These are phyloP conservation scores for Anagyrus pseudococci DNA, from an alignment of 2,888 invertebrate species.

Conservation along the genomic window DNA sequence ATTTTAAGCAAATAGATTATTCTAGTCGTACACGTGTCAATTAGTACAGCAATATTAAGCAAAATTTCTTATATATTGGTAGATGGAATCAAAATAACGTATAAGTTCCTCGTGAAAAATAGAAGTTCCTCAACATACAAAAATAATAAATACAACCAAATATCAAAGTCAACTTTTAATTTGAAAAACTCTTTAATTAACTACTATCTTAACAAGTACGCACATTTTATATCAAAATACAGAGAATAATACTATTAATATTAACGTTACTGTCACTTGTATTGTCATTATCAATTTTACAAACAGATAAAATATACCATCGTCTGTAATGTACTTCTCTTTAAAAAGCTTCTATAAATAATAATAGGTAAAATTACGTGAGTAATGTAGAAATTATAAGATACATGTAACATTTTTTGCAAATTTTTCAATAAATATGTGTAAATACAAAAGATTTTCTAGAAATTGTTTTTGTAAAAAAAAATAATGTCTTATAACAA, in stretches of 20 bases:
- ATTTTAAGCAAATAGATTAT: not conserved
- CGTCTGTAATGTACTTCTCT: too few relatives aligned
- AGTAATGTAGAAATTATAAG: not conserved
- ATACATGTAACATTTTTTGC: constrained; percentile 5
- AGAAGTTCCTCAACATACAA: not conserved
- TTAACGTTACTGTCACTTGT: not conserved
- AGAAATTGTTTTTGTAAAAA: too few relatives aligned
- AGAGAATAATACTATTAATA: not conserved
- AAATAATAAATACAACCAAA: too few relatives aligned
- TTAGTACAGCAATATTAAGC: not conserved
- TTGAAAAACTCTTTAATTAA: too few relatives aligned
- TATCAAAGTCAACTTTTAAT: too few relatives aligned
- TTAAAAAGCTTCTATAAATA: not conserved
- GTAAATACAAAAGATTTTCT: constrained; percentile 1
- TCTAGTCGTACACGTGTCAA: not conserved
- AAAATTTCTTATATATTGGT: not conserved
- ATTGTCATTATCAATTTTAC: not conserved
- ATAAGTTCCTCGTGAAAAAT: not conserved
- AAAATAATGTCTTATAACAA: not conserved
- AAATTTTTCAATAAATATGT: constrained; percentile 12
- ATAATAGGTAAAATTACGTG: not conserved
- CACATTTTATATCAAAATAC: not conserved
- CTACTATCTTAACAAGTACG: not conserved
- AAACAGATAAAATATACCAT: too few relatives aligned
- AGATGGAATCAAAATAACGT: not conserved